Percentiles rank a stretch among this genome's conserved stretches.
Evolutionary conservation across 2,797 vertebrate genomes (phyloP).

Genomic region (Lagorchestes hirsutus): DNA sequence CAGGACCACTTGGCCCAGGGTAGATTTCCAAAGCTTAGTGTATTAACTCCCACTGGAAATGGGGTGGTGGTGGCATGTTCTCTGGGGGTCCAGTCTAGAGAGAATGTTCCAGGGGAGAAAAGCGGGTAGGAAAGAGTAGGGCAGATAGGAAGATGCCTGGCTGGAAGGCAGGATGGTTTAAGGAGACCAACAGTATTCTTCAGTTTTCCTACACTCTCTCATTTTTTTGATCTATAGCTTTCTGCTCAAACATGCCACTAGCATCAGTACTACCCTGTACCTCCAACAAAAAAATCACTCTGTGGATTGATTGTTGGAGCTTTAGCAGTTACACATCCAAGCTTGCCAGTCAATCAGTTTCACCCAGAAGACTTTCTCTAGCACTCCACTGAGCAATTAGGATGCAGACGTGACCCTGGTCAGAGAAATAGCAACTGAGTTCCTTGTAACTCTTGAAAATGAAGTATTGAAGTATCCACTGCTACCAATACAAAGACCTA

Average conservation of each 20-base stretch:
- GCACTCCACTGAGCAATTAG: background rate
- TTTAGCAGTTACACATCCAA: background rate
- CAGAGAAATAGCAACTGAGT: background rate
- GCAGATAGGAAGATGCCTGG: background rate
- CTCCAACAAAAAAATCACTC: background rate
- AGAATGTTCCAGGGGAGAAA: background rate
- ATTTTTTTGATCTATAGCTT: background rate
- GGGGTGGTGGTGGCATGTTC: background rate
- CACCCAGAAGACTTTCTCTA: background rate
- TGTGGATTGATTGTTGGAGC: background rate
- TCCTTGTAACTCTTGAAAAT: background rate
- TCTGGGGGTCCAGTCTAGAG: background rate
- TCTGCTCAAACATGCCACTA: background rate
- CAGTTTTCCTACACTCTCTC: background rate
- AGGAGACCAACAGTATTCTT: background rate
- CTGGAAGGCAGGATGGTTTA: background rate
- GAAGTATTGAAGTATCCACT: background rate
- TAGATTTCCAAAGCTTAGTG: background rate
- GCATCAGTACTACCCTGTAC: background rate
- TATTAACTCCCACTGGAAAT: background rate
- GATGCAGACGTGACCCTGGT: background rate
- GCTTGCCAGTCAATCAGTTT: rapidly evolving
- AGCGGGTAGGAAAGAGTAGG: background rate
- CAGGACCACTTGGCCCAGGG: background rate
- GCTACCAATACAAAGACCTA: background rate